Base-by-base conservation (phyloP, 1,140 invertebrate species). In the Piezodorus guildinii region DNA sequence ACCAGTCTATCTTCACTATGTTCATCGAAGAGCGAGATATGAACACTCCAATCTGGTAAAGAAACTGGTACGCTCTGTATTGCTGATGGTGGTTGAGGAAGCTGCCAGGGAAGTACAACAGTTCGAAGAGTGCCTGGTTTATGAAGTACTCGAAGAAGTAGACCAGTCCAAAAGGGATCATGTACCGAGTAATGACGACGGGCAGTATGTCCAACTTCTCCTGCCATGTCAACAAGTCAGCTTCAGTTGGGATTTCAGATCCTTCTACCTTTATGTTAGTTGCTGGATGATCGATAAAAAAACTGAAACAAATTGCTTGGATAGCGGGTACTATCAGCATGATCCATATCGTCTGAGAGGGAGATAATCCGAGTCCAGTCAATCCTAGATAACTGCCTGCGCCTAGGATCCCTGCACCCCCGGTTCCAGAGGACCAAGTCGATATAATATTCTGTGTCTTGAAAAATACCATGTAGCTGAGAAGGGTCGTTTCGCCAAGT, bases 131-230 rank as follows among this genome's bases (percentile, higher is more conserved):
- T 68, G 89, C 90, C 75, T 94, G 90, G 76, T 94, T 94, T 66
- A 94, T 94, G 68, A 92, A 89, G 74, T 94, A 94, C 70, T 94
- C 91, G 66, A 88, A 88, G 66, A 91, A 80, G 71, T 94, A 94
- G 2, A 94, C 90, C 19, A 87, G 69, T 1, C 79, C 79, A 2
- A 94, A 73, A 0, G 91, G 91, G 65, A 92, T 72, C 83, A 93
- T 91, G 69, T 84, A 93, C 65, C 81, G 83, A 4, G 89, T 65
- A 16, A 92, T 10, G 10, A 66, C 71, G 0, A 77, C 74, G 44
- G 84, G 82, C n/a, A 88, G 72, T n/a, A 81, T 72, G 15, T 67
- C 68, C 3, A 86, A 17, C 74, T 86, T 86, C 62, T 81, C 52
- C 4, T 56, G 3, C 15, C 19, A 23, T 23, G 52, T 56, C 23